Percentiles rank a stretch among this genome's conserved stretches.
Conservation (phyloP, 2,113 vertebrate genomes). For the Oncorhynchus mykiss region DNA sequence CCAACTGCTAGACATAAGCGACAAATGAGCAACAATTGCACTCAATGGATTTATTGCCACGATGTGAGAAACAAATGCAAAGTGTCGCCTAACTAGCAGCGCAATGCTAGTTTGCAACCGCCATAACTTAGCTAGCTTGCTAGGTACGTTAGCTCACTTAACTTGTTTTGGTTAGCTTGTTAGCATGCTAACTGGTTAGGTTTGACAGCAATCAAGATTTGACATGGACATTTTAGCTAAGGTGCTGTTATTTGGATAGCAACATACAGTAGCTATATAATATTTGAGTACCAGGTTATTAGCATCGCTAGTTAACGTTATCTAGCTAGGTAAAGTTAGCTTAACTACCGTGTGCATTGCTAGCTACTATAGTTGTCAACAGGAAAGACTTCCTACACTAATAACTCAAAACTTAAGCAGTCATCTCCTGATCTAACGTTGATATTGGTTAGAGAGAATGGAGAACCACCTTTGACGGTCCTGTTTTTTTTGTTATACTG, state of each 20-base stretch:
- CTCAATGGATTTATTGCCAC: neutral
- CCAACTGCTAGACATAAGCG: neutral
- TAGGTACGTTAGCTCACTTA: neutral
- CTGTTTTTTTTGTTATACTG: neutral
- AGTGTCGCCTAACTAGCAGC: constrained; percentile 1
- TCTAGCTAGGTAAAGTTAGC: neutral
- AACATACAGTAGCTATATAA: neutral
- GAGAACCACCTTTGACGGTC: neutral
- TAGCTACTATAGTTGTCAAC: no score
- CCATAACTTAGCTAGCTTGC: neutral
- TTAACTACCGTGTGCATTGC: neutral
- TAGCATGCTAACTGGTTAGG: neutral
- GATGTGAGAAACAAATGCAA: constrained; percentile 16
- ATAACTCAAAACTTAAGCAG: neutral
- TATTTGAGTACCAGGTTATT: no score
- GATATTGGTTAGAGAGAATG: neutral
- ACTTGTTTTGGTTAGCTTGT: neutral
- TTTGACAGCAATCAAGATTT: neutral
- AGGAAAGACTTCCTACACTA: no score
- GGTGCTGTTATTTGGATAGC: neutral
- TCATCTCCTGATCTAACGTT: neutral
- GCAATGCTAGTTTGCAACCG: neutral
- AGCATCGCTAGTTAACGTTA: no score
- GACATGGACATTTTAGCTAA: neutral
- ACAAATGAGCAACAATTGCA: neutral